phyloP scores from a whole-genome alignment of 2,888 invertebrate genomes.

The Mythimna vitellina region DNA sequence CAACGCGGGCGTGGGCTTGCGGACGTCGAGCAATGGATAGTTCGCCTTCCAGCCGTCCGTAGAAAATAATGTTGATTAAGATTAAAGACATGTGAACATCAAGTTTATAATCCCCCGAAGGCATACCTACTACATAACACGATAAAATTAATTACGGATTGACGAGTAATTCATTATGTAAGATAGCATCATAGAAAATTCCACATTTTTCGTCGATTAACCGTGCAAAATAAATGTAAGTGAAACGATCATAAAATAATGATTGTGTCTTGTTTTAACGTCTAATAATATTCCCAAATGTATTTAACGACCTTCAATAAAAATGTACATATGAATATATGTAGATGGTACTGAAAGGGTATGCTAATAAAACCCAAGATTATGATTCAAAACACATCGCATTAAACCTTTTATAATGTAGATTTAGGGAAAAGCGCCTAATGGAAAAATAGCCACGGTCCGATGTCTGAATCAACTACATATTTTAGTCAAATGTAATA shows the following conservation, averaged over 20 bases:
- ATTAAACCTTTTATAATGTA: slow-evolving; percentile 42
- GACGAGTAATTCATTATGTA: slow-evolving; percentile 28
- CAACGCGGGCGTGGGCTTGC: no score
- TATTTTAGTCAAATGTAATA: slow-evolving; percentile 12
- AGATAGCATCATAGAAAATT: slow-evolving; percentile 33
- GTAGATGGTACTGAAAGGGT: slow-evolving; percentile 1
- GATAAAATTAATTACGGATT: slow-evolving; percentile 18
- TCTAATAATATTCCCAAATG: slow-evolving; percentile 2
- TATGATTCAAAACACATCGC: slow-evolving; percentile 37
- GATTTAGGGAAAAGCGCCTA: slow-evolving; percentile 36
- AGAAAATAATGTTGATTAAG: slow-evolving; percentile 30
- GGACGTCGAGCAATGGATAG: no score
- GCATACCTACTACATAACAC: slow-evolving; percentile 19
- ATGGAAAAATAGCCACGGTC: slow-evolving; percentile 25
- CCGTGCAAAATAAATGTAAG: background rate
- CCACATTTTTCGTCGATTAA: slow-evolving; percentile 14
- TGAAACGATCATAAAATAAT: background rate
- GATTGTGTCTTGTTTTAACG: background rate
- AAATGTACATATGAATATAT: no score
- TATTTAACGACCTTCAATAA: slow-evolving; percentile 7
- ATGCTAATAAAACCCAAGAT: slow-evolving; percentile 36
- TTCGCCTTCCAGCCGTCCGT: no score
- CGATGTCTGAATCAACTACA: slow-evolving; percentile 15
- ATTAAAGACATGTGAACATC: slow-evolving; percentile 4
- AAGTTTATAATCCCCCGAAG: slow-evolving; percentile 28